phyloP scores from a whole-genome alignment of 2,797 vertebrate genomes.

The Scomberomorus guttatus region DNA sequence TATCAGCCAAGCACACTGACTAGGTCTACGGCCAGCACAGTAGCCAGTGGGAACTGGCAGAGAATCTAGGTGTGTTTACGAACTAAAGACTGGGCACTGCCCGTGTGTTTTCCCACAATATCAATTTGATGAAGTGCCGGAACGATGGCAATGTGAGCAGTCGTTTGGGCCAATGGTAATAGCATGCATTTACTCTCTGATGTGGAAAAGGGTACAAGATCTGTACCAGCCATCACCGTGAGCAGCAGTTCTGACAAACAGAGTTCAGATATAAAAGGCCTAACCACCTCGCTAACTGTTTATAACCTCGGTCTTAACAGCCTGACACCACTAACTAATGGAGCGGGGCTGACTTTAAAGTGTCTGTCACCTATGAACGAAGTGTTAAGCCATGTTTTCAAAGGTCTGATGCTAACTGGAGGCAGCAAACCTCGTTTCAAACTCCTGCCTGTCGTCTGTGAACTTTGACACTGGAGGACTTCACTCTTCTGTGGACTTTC shows the following conservation, averaged over 20 bases:
- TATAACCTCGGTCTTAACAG: constrained; percentile 66
- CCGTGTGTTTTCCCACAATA: constrained; percentile 76
- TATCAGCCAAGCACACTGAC: constrained; percentile 63
- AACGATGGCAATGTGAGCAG: constrained; percentile 61
- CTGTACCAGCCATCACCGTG: constrained; percentile 36
- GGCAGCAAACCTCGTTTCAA: constrained; percentile 52
- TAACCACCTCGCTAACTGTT: constrained; percentile 56
- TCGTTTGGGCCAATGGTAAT: constrained; percentile 62
- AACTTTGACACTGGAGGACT: constrained; percentile 68
- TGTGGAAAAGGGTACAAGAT: constrained; percentile 56
- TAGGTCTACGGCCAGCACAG: constrained; percentile 59
- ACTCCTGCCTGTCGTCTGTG: constrained; percentile 48
- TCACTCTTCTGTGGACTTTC: constrained; percentile 49
- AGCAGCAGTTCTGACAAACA: constrained; percentile 60
- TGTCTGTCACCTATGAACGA: constrained; percentile 62
- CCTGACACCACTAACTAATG: constrained; percentile 66
- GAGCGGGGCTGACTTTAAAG: constrained; percentile 64
- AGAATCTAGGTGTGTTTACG: constrained; percentile 63
- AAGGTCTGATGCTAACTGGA: constrained; percentile 54
- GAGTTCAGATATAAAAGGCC: constrained; percentile 66
- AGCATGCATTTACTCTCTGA: constrained; percentile 64
- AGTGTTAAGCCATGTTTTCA: constrained; percentile 54
- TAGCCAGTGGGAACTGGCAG: constrained; percentile 70
- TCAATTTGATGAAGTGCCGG: constrained; percentile 78
- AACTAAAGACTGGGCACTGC: constrained; percentile 68